Conservation (phyloP, 2,888 invertebrate species). For the Cheiracanthium punctorium region DNA sequence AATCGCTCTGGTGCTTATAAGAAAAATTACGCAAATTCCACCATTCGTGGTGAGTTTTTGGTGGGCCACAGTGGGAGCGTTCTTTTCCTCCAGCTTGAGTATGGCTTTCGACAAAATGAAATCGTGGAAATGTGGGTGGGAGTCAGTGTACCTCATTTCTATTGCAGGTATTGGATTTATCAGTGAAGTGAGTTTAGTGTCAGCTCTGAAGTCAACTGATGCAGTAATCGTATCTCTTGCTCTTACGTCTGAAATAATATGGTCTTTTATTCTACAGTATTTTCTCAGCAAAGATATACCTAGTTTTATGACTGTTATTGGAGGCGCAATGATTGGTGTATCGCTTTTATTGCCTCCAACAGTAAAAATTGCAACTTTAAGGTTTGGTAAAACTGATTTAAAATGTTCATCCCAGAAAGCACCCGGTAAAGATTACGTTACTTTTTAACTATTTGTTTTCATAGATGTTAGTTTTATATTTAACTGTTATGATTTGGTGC, state of each 20-base stretch:
- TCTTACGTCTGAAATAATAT: constrained; percentile 54
- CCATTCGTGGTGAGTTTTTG: constrained; percentile 56
- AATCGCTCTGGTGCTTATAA: constrained; percentile 37
- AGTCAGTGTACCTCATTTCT: constrained; percentile 7
- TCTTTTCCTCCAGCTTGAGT: constrained; percentile 22
- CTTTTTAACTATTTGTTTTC: too few relatives aligned
- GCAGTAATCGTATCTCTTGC: constrained; percentile 50
- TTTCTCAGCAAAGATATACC: constrained; percentile 16
- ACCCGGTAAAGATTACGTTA: too few relatives aligned
- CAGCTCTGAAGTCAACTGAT: constrained; percentile 41
- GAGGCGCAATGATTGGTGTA: constrained; percentile 29
- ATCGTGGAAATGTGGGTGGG: constrained; percentile 30
- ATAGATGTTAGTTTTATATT: too few relatives aligned
- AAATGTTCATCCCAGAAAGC: too few relatives aligned
- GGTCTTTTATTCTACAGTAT: constrained; percentile 53
- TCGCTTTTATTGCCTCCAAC: constrained; percentile 34
- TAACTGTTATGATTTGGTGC: too few relatives aligned
- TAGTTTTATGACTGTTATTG: constrained; percentile 1
- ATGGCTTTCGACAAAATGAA: background rate
- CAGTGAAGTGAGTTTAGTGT: constrained; percentile 46
- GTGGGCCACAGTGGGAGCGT: constrained; percentile 49
- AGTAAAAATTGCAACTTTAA: too few relatives aligned
- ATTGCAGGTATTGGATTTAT: constrained; percentile 41
- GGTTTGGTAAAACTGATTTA: too few relatives aligned
- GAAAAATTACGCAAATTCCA: constrained; percentile 52